These are phyloP conservation scores for Poecilia picta DNA, from an alignment of 2,797 vertebrate species.

Conservation along the genomic window DNA sequence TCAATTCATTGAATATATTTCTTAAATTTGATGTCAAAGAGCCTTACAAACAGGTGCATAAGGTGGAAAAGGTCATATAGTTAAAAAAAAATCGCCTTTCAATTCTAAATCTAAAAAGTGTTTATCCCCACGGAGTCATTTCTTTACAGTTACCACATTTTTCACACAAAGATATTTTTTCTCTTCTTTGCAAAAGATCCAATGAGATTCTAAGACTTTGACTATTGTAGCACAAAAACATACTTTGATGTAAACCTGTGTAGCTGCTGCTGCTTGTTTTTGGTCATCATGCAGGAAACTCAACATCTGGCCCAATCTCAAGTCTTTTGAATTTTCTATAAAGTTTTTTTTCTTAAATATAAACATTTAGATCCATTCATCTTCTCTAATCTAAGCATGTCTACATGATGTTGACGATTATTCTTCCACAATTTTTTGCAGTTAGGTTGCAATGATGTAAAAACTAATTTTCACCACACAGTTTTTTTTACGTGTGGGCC, in stretches of 20 bases:
- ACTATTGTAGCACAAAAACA: neutral
- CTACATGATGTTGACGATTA: neutral
- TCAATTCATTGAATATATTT: neutral
- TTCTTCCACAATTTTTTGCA: neutral
- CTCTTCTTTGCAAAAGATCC: neutral
- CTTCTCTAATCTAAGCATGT: neutral
- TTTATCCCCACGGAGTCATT: neutral
- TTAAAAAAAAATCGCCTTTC: neutral
- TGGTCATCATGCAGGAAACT: neutral
- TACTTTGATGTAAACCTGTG: neutral
- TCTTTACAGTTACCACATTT: neutral
- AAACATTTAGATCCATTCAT: neutral
- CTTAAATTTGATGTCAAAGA: neutral
- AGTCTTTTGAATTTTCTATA: neutral
- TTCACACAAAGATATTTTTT: neutral
- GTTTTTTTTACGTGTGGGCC: neutral
- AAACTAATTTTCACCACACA: neutral
- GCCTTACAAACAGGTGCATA: neutral
- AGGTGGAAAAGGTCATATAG: neutral
- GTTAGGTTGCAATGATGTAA: no score
- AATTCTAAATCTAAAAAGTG: neutral
- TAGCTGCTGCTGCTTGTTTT: no score
- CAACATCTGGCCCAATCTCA: neutral
- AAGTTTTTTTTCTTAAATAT: neutral
- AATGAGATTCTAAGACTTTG: neutral